Base-by-base conservation (phyloP, 2,797 vertebrate genomes). In the Sardinella longiceps region DNA sequence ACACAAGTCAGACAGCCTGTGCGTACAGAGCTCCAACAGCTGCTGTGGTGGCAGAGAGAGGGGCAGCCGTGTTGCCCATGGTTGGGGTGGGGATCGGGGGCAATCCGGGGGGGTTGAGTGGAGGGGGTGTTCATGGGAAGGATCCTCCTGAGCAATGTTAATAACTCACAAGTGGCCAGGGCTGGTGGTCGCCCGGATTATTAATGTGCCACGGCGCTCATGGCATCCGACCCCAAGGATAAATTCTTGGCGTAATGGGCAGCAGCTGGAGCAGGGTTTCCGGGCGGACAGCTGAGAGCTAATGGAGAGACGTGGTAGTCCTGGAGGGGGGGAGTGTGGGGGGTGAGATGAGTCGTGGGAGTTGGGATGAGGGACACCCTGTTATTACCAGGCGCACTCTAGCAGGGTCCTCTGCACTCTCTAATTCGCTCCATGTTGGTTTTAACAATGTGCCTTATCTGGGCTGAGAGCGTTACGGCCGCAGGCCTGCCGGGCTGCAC, bases 211-310 rank as follows among this genome's bases (percentile, higher is more conserved):
- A 93, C 92, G 91, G 90, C 91, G 85, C 91, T 92, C 86, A 89
- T 91, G 93, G 91, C 92, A 93, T 94, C 90, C 91, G 90, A 93
- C 94, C 94, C 70, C 93, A 83, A 89, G 91, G 94, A 94, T 93
- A 91, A 94, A 94, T 97, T 96, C 96, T 92, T 94, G 91, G 91
- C 90, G 93, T 96, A 96, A 97, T 93, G 91, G 91, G 89, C 92
- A 93, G 93, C 94, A 94, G 94, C 94, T 95, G 95, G 94, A 91
- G 87, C 25, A 23, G 89, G 88, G 93, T 91, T 95, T 96, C 94
- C 92, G 89, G 92, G 91, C 92, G 91, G 94, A 95, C 95, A 96
- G 95, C 95, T 96, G 95, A 95, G 89, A 92, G 89, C 87, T 87
- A 91, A 90, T 86, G 80, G 81, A 50, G 83, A 45, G 83, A 87